Conservation (phyloP, 2,113 vertebrate genomes). For the Rhea americana region DNA sequence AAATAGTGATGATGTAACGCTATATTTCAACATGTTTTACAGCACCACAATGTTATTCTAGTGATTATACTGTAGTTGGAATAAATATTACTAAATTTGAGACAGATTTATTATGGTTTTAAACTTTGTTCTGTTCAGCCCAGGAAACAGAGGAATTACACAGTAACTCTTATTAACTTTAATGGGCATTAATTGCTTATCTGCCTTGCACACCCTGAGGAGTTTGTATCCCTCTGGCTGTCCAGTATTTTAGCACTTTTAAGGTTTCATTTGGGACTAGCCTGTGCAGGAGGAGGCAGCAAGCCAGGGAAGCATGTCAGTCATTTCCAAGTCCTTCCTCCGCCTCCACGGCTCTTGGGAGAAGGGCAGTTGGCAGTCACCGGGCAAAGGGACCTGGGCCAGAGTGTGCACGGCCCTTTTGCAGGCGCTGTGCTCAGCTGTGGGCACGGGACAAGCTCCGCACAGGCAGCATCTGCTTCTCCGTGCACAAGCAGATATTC, state of each 20-base stretch:
- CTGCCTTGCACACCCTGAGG: constrained; percentile 2
- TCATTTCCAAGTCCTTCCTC: neutral
- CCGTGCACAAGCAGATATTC: accelerated
- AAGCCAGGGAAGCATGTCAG: neutral
- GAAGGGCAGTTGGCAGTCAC: neutral
- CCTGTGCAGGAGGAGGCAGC: neutral
- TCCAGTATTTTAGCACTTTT: constrained; percentile 31
- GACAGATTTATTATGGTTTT: constrained; percentile 65
- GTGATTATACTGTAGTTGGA: constrained; percentile 66
- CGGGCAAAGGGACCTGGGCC: neutral
- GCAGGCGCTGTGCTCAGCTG: neutral
- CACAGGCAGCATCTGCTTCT: neutral
- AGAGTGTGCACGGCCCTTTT: neutral
- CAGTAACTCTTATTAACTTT: constrained; percentile 39
- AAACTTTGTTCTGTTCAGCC: constrained; percentile 43
- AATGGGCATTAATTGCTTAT: constrained; percentile 42
- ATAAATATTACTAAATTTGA: constrained; percentile 61
- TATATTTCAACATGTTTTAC: constrained; percentile 72
- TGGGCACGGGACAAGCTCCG: neutral
- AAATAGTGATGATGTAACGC: constrained; percentile 62
- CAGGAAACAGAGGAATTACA: constrained; percentile 41
- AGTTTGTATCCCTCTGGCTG: constrained; percentile 37
- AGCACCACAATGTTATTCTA: constrained; percentile 61
- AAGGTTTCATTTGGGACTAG: constrained; percentile 35
- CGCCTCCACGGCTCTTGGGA: neutral